These are phyloP conservation scores for Miltochrista miniata DNA, from an alignment of 2,888 invertebrate genomes.

Conservation along the genomic window DNA sequence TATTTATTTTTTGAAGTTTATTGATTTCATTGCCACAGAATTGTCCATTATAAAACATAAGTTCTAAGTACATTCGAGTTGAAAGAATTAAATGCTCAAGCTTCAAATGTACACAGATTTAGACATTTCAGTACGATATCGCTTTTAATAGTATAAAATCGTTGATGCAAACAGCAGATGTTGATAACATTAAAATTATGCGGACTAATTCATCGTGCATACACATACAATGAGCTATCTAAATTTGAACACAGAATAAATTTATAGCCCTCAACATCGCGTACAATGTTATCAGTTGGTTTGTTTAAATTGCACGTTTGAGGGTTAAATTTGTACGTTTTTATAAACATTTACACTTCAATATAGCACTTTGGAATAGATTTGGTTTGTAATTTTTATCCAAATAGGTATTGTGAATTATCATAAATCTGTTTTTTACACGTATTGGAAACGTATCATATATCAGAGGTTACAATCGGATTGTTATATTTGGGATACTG, in stretches of 20 bases:
- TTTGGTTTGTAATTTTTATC: not conserved
- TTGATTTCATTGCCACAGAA: no score
- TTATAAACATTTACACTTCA: constrained; percentile 4
- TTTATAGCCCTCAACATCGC: constrained; percentile 1
- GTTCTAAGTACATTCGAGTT: not conserved
- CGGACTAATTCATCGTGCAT: constrained; percentile 30
- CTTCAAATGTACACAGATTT: constrained; percentile 46
- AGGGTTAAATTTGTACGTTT: constrained; percentile 7
- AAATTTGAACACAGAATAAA: constrained; percentile 7
- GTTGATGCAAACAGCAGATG: constrained; percentile 45
- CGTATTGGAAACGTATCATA: no score
- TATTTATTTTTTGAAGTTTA: no score
- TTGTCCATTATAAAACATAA: no score
- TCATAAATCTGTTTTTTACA: no score
- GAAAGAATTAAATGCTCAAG: not conserved
- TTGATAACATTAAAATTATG: constrained; percentile 47
- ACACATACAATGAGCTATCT: no score
- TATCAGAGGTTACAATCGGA: no score
- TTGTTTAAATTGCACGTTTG: constrained; percentile 2
- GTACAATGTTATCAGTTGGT: constrained; percentile 5
- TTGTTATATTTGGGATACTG: no score
- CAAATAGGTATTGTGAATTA: no score
- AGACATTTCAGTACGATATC: constrained; percentile 41
- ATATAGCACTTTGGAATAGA: not conserved
- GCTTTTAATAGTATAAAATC: constrained; percentile 38